phyloP scores from a whole-genome alignment of 2,888 invertebrate species.

The Seira sanloemensis region DNA sequence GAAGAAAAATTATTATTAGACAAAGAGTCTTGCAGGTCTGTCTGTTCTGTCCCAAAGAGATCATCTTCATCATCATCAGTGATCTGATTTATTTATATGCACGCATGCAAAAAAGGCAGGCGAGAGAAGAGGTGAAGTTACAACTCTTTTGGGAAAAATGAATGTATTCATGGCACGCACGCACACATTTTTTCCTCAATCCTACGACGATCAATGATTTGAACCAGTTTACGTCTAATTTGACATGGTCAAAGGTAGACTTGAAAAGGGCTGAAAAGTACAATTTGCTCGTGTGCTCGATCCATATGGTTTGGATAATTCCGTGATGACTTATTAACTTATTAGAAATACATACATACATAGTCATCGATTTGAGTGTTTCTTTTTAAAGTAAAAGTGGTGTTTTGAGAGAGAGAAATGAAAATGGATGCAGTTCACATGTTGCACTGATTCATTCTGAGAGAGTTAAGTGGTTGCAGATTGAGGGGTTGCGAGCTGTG shows the following conservation, averaged over 20 bases:
- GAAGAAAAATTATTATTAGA: slow-evolving; percentile 14
- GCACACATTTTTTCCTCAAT: not conserved
- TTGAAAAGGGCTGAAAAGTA: not conserved
- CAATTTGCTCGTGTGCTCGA: not conserved
- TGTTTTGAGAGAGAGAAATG: not conserved
- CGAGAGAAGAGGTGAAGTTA: not conserved
- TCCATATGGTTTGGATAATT: not conserved
- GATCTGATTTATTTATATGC: not conserved
- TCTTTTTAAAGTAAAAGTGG: not conserved
- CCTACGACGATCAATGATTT: not conserved
- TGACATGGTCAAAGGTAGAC: slow-evolving; percentile 15
- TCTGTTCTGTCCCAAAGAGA: not conserved
- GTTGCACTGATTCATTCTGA: not conserved
- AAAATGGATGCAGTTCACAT: not conserved
- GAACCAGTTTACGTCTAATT: slow-evolving; percentile 42
- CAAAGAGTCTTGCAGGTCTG: not conserved
- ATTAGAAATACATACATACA: too few species aligned
- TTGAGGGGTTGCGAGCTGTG: not conserved
- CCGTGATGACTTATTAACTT: not conserved
- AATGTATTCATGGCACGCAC: slow-evolving; percentile 18
- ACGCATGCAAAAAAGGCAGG: not conserved
- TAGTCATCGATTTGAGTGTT: too few species aligned
- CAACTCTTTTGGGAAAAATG: not conserved
- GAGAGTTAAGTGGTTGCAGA: not conserved
- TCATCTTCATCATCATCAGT: not conserved